Evolutionary conservation across 2,888 invertebrate genomes (phyloP), one percentile per base, ranked within the genome.

Genomic region (Cataglyphis altisquamis): DNA sequence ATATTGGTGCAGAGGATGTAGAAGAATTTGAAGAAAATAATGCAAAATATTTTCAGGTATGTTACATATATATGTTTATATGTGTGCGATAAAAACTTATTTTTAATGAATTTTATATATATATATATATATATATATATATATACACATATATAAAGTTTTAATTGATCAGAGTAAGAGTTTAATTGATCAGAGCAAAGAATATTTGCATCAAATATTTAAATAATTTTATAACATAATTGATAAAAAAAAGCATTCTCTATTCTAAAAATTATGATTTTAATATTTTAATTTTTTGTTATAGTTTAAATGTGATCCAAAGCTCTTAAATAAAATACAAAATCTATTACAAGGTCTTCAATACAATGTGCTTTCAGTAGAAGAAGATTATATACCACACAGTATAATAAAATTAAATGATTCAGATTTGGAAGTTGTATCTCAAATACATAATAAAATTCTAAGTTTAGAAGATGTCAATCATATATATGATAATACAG

Each of bases 1-100:
- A 96, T 88, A 95, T 95, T 29, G 97, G 96, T 0, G 97, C 97
- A 0, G 97, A 97, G 94, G 97, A 97, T 86, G 96, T 97, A 4
- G 95, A 95, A 90, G 92, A 96, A 77, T 83, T 95, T 0, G 94
- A 96, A 63, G 92, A 94, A 0, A 91, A 94, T 4, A 94, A 93
- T 41, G 93, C 93, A 57, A 94, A 93, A 88, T 92, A 86, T 83
- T 90, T 94, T n/a, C 90, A 93, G 90, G 94, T 94, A 86, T 29
- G 52, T 62, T 52, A 48, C 18, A 45, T 45, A 18, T 18, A 45
- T 15, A 15, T 18, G 6, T 18, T 18, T 18, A 18, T 48, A 48
- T 41, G 18, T 48, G 12, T 41, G 12, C 12, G 74, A 64, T 21
- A 18, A 39, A 3, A 2, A n/a, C 6, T 21, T 41, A n/a, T 21